Percentiles rank a stretch among this genome's conserved stretches.
Conservation (phyloP, 2,888 invertebrate genomes). For the Linnaemya tessellans region DNA sequence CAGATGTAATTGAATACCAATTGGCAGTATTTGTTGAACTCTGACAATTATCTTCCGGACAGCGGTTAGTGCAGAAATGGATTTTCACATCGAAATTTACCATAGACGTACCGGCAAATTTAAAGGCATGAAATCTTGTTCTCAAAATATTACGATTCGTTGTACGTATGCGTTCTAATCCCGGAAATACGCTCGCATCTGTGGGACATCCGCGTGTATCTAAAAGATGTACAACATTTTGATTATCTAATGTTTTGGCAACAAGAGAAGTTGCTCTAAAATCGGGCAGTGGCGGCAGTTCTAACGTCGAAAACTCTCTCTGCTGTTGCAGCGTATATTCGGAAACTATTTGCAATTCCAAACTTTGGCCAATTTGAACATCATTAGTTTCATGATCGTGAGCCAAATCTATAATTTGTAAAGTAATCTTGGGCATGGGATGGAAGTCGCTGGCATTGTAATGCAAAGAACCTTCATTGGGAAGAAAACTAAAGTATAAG, state of each 20-base stretch:
- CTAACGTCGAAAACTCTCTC: slow-evolving; percentile 72
- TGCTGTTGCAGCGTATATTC: slow-evolving; percentile 77
- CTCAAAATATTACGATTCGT: slow-evolving; percentile 83
- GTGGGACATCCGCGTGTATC: slow-evolving; percentile 92
- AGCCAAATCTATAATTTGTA: slow-evolving; percentile 86
- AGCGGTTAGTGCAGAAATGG: slow-evolving; percentile 90
- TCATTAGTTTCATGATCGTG: slow-evolving; percentile 86
- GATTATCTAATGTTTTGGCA: slow-evolving; percentile 90
- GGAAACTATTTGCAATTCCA: slow-evolving; percentile 87
- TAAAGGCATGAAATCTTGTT: slow-evolving; percentile 91
- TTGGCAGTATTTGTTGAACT: slow-evolving; percentile 73
- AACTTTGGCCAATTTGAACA: slow-evolving; percentile 87
- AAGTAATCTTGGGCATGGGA: slow-evolving; percentile 81
- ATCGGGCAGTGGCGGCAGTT: slow-evolving; percentile 85
- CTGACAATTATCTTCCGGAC: slow-evolving; percentile 86
- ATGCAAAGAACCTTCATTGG: slow-evolving; percentile 83
- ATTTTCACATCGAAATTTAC: slow-evolving; percentile 92
- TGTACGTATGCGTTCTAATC: slow-evolving; percentile 82
- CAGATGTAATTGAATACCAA: slow-evolving; percentile 45
- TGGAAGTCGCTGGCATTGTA: slow-evolving; percentile 75
- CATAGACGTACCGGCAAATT: slow-evolving; percentile 92
- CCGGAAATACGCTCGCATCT: slow-evolving; percentile 85
- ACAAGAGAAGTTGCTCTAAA: slow-evolving; percentile 91
- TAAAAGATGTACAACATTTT: slow-evolving; percentile 88
- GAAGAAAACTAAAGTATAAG: slow-evolving; percentile 79